These are phyloP conservation scores for Phaenicophaeus curvirostris DNA, from an alignment of 2,797 vertebrate species.

Conservation along the genomic window DNA sequence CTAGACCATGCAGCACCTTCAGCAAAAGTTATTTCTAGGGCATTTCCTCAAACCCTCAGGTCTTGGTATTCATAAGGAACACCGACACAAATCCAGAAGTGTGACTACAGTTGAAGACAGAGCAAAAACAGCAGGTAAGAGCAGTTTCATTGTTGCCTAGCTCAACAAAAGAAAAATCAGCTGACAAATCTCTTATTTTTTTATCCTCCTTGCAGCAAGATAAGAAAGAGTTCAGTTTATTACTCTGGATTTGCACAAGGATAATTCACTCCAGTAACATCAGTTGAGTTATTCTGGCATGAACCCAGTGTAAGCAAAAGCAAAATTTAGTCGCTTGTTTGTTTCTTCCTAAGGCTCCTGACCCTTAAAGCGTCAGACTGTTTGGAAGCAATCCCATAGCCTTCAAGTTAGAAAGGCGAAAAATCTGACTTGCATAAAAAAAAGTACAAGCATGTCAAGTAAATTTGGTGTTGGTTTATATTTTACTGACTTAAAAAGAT, in stretches of 20 bases:
- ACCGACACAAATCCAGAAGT: neutral
- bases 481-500: neutral
- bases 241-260: neutral
- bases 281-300: slow-evolving; percentile 41
- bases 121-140: neutral
- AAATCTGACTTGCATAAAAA: neutral
- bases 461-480: neutral
- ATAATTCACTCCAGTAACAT: neutral
- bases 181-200: neutral
- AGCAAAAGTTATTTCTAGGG: neutral
- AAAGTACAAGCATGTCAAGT: neutral
- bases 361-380: slow-evolving; percentile 27
- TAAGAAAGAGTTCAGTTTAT: neutral
- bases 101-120: neutral
- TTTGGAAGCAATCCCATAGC: slow-evolving; percentile 19
- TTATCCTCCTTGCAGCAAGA: neutral
- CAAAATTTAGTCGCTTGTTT: slow-evolving; percentile 53
- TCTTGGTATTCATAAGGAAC: neutral
- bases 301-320: slow-evolving; percentile 11
- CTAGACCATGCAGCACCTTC: neutral
- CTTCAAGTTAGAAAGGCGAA: neutral
- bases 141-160: neutral
- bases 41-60: neutral
- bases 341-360: slow-evolving; percentile 28
- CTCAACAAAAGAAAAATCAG: neutral